Evolutionary conservation across 2,888 invertebrate species (phyloP).

Genomic region (Lobophora halterata): DNA sequence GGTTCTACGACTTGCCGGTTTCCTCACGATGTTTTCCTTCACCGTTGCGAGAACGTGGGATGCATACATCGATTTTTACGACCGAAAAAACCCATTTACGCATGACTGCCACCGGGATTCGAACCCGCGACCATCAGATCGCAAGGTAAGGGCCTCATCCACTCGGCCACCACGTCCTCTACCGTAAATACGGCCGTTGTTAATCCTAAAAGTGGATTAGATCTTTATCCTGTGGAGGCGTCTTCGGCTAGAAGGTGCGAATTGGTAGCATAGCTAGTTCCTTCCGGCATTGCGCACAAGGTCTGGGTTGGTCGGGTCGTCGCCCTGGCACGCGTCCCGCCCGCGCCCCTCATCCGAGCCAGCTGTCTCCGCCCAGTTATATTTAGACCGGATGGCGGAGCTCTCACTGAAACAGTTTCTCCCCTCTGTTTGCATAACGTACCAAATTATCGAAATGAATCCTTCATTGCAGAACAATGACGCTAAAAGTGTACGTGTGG

Average conservation of each 20-base stretch:
- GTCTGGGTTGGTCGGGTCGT: conserved; percentile 70
- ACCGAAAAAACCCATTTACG: too few relatives aligned
- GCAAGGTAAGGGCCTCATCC: too few relatives aligned
- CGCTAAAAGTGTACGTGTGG: conserved; percentile 28
- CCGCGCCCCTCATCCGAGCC: conserved; percentile 40
- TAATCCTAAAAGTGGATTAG: conserved; percentile 10
- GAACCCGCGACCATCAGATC: too few relatives aligned
- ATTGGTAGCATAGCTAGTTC: conserved; percentile 45
- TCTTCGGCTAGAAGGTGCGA: conserved; percentile 38
- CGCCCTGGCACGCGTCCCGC: conserved; percentile 43
- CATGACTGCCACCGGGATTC: too few relatives aligned
- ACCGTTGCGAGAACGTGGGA: too few relatives aligned
- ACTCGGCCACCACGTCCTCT: too few relatives aligned
- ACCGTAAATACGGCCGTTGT: too few relatives aligned
- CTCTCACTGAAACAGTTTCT: conserved; percentile 69
- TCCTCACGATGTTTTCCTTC: too few relatives aligned
- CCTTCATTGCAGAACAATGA: conserved; percentile 45
- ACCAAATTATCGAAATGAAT: conserved; percentile 48
- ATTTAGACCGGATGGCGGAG: conserved; percentile 71
- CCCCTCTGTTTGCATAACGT: conserved; percentile 64
- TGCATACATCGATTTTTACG: too few relatives aligned
- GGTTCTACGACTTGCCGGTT: too few relatives aligned
- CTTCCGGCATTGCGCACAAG: conserved; percentile 64
- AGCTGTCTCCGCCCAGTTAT: conserved; percentile 67
- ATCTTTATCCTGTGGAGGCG: background rate